Evolutionary conservation across 2,113 vertebrate genomes (phyloP).

Genomic region (Lonchura striata): DNA sequence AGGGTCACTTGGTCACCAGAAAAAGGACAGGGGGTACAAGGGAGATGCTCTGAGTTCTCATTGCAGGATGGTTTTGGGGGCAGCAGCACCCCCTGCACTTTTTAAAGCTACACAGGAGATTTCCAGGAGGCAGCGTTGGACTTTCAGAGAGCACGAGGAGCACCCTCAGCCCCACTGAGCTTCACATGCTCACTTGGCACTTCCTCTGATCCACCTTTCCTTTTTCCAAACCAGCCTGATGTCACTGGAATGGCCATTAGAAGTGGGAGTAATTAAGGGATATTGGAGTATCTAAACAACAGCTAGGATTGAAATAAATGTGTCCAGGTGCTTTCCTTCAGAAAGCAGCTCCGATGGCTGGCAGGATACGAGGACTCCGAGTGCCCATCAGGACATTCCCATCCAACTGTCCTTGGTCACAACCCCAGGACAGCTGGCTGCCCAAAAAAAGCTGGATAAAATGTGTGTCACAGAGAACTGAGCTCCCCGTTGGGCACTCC

Average conservation of each 20-base stretch:
- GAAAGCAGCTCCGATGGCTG: neutral
- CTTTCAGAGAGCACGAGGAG: neutral
- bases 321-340: neutral
- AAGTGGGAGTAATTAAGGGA: neutral
- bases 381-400: neutral
- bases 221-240: neutral
- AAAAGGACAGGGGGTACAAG: neutral
- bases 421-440: neutral
- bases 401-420: neutral
- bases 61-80: neutral
- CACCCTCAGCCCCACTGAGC: neutral
- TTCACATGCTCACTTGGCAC: neutral
- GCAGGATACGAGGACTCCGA: neutral
- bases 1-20: neutral
- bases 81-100: neutral
- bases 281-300: neutral
- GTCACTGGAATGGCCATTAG: neutral
- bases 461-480: neutral
- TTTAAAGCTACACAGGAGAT: neutral
- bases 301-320: neutral
- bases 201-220: neutral
- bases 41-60: neutral
- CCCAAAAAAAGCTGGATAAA: neutral
- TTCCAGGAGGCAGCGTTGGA: neutral
- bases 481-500: neutral